Evolutionary conservation across 2,797 vertebrate genomes (phyloP).

Genomic region (Poecilia picta): DNA sequence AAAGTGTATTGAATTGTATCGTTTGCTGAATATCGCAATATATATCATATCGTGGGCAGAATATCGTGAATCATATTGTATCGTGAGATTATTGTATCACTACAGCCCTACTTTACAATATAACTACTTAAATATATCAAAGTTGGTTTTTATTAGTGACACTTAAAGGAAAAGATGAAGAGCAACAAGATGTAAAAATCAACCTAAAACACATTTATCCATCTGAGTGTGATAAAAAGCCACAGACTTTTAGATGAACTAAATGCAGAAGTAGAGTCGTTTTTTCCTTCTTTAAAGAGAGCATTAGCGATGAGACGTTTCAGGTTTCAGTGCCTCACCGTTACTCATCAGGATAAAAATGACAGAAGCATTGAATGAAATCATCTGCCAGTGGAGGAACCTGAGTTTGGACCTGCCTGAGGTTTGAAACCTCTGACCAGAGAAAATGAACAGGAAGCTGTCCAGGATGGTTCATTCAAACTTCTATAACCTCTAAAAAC

Average conservation of each 20-base stretch:
- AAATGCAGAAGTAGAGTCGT: not conserved
- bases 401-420: not conserved
- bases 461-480: not conserved
- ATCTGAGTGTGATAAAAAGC: not conserved
- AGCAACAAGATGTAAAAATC: not conserved
- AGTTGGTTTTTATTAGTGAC: not conserved
- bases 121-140: not conserved
- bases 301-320: not conserved
- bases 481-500: not conserved
- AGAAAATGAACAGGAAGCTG: not conserved
- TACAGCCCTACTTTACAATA: no score
- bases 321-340: not conserved
- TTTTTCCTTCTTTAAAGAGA: not conserved
- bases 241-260: not conserved
- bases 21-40: no score
- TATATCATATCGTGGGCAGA: no score
- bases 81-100: no score
- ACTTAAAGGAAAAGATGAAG: not conserved
- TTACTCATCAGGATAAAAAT: slow-evolving; percentile 4
- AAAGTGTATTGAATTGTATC: no score
- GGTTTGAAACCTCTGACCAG: not conserved
- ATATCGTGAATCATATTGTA: no score
- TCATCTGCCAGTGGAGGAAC: not conserved
- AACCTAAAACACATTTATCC: not conserved
- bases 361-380: not conserved